Evolutionary conservation across 2,888 invertebrate species (phyloP).

Genomic region (Nomada lathburiana): DNA sequence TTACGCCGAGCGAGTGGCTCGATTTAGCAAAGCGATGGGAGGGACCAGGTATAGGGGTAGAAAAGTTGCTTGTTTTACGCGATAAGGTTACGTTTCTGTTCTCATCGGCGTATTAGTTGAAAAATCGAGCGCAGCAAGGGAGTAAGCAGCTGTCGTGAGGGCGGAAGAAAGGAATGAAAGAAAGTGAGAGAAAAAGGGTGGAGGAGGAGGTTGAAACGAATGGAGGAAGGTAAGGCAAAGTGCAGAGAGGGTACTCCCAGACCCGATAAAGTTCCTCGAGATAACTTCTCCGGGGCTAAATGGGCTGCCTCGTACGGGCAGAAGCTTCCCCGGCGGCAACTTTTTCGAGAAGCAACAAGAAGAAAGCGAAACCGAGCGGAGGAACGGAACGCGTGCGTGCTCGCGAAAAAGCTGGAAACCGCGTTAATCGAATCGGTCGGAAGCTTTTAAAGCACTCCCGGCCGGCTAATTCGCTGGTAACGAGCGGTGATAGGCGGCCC

Average conservation of each 20-base stretch:
- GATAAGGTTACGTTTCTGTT: constrained; percentile 22
- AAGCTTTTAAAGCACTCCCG: constrained; percentile 65
- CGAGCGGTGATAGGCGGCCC: not conserved
- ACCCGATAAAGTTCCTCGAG: constrained; percentile 71
- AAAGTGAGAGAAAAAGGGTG: constrained; percentile 14
- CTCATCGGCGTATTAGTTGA: constrained; percentile 54
- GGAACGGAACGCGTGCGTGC: not conserved
- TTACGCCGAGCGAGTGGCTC: constrained; percentile 27
- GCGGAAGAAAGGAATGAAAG: not conserved
- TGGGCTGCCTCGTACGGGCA: constrained; percentile 57
- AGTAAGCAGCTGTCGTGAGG: constrained; percentile 34
- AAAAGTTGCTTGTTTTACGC: constrained; percentile 43
- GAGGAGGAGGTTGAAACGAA: not conserved
- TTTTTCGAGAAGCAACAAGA: constrained; percentile 53
- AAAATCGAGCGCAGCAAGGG: constrained; percentile 52
- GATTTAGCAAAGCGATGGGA: constrained; percentile 38
- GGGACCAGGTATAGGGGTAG: not conserved
- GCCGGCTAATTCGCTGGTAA: constrained; percentile 44
- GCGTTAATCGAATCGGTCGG: constrained; percentile 69
- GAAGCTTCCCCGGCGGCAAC: constrained; percentile 53
- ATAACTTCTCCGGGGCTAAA: constrained; percentile 69
- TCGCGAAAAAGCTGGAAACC: constrained; percentile 37
- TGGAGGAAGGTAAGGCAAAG: constrained; percentile 56
- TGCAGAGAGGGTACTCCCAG: constrained; percentile 54
- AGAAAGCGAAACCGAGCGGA: not conserved